Evolutionary conservation across 2,888 invertebrate genomes (phyloP).

Genomic region (Microctonus aethiopoides): DNA sequence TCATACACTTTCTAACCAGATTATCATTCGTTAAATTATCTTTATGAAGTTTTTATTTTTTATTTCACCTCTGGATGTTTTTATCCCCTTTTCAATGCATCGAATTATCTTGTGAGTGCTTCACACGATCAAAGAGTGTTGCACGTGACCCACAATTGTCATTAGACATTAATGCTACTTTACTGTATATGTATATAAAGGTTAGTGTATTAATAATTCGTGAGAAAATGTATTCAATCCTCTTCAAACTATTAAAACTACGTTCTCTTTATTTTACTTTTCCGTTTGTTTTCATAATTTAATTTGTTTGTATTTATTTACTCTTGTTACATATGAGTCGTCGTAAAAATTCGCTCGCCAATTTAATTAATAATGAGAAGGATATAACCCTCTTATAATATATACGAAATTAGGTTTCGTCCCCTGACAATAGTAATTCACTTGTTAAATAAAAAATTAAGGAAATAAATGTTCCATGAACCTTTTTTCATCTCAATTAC

Average conservation of each 20-base stretch:
- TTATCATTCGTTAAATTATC: conserved; percentile 47
- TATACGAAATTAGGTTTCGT: not conserved
- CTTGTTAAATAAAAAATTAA: not conserved
- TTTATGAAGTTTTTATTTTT: conserved; percentile 40
- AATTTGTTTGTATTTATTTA: not conserved
- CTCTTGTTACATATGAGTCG: not conserved
- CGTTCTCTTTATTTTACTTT: not conserved
- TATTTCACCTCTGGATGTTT: not conserved
- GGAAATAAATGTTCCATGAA: not conserved
- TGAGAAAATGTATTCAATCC: not conserved
- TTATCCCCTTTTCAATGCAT: not conserved
- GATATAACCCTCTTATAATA: not conserved
- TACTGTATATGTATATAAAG: not conserved
- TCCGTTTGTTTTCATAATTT: not conserved
- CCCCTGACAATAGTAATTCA: not conserved
- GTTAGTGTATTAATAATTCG: not conserved
- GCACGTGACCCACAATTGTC: not conserved
- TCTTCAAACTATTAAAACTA: not conserved
- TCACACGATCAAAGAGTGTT: not conserved
- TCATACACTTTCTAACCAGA: conserved; percentile 43
- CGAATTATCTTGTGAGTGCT: not conserved
- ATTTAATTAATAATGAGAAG: conserved; percentile 2
- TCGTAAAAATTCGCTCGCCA: not conserved
- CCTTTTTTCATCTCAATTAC: not conserved
- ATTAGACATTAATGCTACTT: not conserved